Evolutionary conservation across 2,888 invertebrate genomes (phyloP), one percentile per base, ranked within the genome.

Genomic region (Drosophila atripex): DNA sequence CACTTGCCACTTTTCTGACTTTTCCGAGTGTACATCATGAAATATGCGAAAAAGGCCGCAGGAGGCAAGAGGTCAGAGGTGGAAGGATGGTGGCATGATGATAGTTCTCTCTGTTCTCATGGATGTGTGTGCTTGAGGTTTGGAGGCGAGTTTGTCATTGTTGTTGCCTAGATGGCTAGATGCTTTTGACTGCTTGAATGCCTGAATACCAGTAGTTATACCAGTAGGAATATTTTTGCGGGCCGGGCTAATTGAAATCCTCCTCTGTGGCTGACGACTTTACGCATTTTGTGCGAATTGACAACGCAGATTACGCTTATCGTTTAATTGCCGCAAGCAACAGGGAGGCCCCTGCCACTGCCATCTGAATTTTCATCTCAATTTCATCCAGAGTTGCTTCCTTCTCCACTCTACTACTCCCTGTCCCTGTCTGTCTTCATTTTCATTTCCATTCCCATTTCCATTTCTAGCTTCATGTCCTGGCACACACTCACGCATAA

Each of bases 251-350:
- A 83, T 83, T 88, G 78, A 88, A 87, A 87, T 80, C 73, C 80
- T 73, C 47, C 69, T 68, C 73, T 43, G 43, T 12, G 68, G 16
- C 43, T 75, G 71, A 80, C 85, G 80, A 72, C 80, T 86, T 88
- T 73, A 84, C 82, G 78, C 82, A 86, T 78, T 80, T 57, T 55
- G 55, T 74, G 71, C 73, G 85, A 79, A 88, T 88, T 88, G 88
- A 66, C 75, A 86, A 82, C 52, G 47, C 41, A 85, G 83, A 88
- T 83, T 73, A 78, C 66, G 82, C 83, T 88, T 87, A 83, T 83
- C 88, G 76, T 73, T 83, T 85, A 83, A 83, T 88, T 80, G 86
- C 78, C 69, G 41, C 51, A 71, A 82, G 88, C 88, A 88, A 80
- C 88, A 86, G 88, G 88, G 83, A 65, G 49, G 47, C n/a, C 28